Base-by-base conservation (phyloP, 2,113 vertebrate species). In the Chaetodon auriga region DNA sequence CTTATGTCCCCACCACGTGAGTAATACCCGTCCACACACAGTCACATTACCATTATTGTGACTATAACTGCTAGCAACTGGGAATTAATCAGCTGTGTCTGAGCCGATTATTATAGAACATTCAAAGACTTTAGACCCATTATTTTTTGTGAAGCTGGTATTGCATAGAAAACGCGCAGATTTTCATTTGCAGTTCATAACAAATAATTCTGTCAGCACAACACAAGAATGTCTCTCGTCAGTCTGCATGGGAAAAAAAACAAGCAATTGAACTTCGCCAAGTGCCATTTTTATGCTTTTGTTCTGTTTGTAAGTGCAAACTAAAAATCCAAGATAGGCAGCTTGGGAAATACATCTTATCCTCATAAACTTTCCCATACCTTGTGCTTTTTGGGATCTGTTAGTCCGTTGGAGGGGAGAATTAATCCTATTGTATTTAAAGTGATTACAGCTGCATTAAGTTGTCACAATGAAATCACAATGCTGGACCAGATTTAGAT, bases 31-130 rank as follows among this genome's bases (percentile, higher is more conserved):
- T 30, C 3, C 30, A 30, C 30, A 30, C 30, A 30, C 30, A 30
- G 30, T 30, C 30, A 30, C 30, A 30, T 30, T 30, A 30, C 30
- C 30, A 30, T 30, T 30, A 30, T 30, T 30, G 30, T 30, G 30
- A 30, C 30, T 30, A 30, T 30, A 30, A 30, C 30, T 30, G 30
- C 30, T 30, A 23, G 41, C 7, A 65, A 48, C 69, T 66, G 73
- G 53, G 46, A 66, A 68, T 77, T 81, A 78, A 85, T 85, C 55
- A 73, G 55, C 69, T 68, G 57, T 62, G 73, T 63, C 54, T 55
- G 57, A 78, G 21, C 54, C 4, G 25, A 63, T 78, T 82, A 64
- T 61, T 38, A 2, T 30, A 62, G 54, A 62, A 48, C 43, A 81
- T 49, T 73, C 54, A 77, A 61, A 72, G 53, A 68, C 68, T 85